These are phyloP conservation scores for Helleia helle DNA, from an alignment of 2,888 invertebrate genomes.

Conservation along the genomic window DNA sequence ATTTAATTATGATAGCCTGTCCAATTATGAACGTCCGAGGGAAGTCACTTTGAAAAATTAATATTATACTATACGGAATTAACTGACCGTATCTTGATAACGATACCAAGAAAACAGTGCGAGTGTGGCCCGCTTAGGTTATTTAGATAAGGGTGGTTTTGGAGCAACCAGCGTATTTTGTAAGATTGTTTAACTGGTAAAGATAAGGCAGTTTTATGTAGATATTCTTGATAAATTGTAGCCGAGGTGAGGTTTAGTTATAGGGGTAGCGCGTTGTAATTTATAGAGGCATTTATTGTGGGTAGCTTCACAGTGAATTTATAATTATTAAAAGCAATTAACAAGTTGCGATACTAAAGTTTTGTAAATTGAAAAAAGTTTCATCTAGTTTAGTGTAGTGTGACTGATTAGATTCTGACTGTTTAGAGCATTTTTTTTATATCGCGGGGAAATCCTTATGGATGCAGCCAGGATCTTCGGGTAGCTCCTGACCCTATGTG, in stretches of 20 bases:
- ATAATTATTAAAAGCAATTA: conserved; percentile 11
- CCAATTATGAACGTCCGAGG: conserved; percentile 9
- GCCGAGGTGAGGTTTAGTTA: conserved; percentile 7
- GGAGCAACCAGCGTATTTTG: neutral
- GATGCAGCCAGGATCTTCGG: no score
- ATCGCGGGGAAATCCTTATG: no score
- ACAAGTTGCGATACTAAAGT: conserved; percentile 7
- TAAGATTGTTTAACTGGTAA: conserved; percentile 7
- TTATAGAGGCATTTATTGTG: conserved; percentile 10
- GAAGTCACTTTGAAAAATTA: conserved; percentile 10
- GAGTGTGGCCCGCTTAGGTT: neutral
- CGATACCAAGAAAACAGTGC: neutral
- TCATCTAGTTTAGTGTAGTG: no score
- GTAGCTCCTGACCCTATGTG: no score
- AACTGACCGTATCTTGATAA: conserved; percentile 13
- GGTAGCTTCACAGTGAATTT: conserved; percentile 10
- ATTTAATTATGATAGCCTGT: conserved; percentile 8
- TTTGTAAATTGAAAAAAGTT: conserved; percentile 1
- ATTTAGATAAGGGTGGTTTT: neutral
- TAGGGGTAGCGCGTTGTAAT: conserved; percentile 8
- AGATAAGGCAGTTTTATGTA: conserved; percentile 12
- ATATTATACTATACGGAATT: conserved; percentile 9
- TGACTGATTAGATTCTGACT: no score
- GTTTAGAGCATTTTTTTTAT: no score
- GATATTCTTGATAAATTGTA: conserved; percentile 11